Percentiles rank a stretch among this genome's conserved stretches.
Conservation (phyloP, 2,113 vertebrate genomes). For the Sylvilagus bachmani region DNA sequence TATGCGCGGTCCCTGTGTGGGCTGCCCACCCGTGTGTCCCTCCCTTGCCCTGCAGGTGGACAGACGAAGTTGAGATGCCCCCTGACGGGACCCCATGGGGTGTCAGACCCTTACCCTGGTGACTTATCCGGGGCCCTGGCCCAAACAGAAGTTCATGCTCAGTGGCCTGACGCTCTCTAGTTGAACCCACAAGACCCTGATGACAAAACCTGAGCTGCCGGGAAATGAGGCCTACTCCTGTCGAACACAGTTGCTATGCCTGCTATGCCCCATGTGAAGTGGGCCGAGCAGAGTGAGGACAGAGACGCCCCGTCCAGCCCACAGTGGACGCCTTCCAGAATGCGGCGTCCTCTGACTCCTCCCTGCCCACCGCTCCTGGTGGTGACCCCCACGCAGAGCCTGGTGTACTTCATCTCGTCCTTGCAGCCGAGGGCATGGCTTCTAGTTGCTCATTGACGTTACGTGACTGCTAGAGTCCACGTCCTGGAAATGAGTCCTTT, state of each 20-base stretch:
- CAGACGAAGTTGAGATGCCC: neutral
- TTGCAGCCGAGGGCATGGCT: neutral
- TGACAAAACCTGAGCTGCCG: neutral
- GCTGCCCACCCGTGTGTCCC: neutral
- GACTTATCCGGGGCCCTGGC: neutral
- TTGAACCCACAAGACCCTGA: neutral
- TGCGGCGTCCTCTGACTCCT: too few species aligned
- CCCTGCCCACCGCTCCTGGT: neutral
- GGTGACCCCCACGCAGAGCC: neutral
- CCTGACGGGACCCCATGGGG: rapidly evolving
- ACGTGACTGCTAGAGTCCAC: neutral
- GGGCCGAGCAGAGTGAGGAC: neutral
- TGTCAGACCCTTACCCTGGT: neutral
- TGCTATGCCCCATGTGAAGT: neutral
- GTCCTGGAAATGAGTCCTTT: neutral
- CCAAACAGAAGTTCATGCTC: neutral
- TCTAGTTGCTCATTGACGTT: neutral
- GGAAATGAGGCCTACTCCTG: neutral
- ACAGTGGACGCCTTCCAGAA: neutral
- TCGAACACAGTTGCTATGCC: neutral
- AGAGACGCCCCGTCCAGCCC: neutral
- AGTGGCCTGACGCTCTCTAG: neutral
- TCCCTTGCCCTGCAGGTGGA: neutral
- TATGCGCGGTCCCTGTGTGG: neutral
- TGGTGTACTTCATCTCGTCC: neutral